These are phyloP conservation scores for Otolemur crassicaudatus DNA, from an alignment of 2,797 vertebrate genomes.

Conservation along the genomic window DNA sequence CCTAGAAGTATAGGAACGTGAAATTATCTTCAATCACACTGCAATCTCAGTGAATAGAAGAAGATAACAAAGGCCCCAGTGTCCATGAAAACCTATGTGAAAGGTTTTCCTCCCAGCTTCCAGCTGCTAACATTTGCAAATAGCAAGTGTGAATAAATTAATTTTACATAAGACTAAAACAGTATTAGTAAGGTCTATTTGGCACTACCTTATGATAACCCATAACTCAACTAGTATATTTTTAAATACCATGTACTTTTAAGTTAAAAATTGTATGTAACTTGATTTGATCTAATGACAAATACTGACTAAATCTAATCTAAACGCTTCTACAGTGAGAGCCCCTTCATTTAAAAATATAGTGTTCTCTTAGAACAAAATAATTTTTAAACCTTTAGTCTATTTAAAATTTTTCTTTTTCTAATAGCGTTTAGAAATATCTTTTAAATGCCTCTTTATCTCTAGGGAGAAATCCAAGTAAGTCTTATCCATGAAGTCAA, in stretches of 20 bases:
- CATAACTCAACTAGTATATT: background rate
- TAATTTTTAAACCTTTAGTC: background rate
- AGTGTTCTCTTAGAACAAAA: constrained; percentile 48
- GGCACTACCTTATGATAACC: background rate
- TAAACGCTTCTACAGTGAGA: background rate
- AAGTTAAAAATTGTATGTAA: background rate
- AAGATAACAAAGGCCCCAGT: background rate
- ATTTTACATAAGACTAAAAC: background rate
- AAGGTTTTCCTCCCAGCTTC: background rate
- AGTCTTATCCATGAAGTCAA: constrained; percentile 62
- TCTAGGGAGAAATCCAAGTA: background rate
- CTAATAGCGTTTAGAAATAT: constrained; percentile 56
- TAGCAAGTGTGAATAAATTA: background rate
- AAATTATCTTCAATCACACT: background rate
- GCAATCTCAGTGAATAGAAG: background rate
- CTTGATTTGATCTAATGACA: background rate
- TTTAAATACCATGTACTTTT: background rate
- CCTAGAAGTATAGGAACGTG: background rate
- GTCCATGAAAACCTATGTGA: background rate
- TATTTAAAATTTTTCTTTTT: constrained; percentile 21
- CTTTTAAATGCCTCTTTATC: constrained; percentile 19
- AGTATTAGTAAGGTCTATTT: background rate
- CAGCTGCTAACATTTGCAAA: background rate
- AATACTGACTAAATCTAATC: background rate
- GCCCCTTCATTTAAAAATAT: constrained; percentile 6